Conservation (phyloP, 2,113 vertebrate genomes). For the Trematocara stigmaticum region DNA sequence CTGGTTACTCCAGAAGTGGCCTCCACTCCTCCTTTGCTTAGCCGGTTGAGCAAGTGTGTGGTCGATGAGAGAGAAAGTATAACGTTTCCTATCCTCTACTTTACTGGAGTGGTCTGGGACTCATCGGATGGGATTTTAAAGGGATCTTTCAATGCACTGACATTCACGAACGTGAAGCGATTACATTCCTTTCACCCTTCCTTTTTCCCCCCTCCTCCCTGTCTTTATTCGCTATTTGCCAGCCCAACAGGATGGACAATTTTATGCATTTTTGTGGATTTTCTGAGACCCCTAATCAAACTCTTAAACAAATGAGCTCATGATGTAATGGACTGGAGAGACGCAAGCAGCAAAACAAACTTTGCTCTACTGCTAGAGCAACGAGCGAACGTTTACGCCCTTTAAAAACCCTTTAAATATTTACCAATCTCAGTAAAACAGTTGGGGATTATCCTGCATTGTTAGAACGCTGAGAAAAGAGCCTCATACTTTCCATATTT, state of each 20-base stretch:
- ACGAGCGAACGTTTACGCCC: conserved; percentile 63
- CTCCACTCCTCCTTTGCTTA: conserved; percentile 26
- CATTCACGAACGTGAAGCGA: conserved; percentile 15
- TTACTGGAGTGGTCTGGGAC: conserved; percentile 40
- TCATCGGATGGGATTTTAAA: conserved; percentile 33
- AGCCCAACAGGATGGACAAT: conserved; percentile 30
- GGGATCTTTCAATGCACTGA: conserved; percentile 30
- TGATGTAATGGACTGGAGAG: conserved; percentile 51
- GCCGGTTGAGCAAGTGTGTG: conserved; percentile 36
- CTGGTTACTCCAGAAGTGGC: conserved; percentile 34
- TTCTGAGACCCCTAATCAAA: conserved; percentile 65
- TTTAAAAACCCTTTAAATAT: conserved; percentile 68
- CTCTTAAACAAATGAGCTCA: conserved; percentile 66
- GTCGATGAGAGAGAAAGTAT: conserved; percentile 50
- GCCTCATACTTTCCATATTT: conserved; percentile 62
- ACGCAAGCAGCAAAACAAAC: conserved; percentile 48
- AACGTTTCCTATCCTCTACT: conserved; percentile 54
- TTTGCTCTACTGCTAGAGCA: background rate
- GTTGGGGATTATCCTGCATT: conserved; percentile 53
- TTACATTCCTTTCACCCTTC: conserved; percentile 58
- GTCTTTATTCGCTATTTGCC: background rate
- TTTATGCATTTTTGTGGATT: conserved; percentile 63
- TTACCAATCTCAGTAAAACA: conserved; percentile 62
- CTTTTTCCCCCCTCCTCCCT: background rate
- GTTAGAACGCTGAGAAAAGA: conserved; percentile 43